These are phyloP conservation scores for Denticeps clupeoides DNA, from an alignment of 2,797 vertebrate genomes.

Conservation along the genomic window DNA sequence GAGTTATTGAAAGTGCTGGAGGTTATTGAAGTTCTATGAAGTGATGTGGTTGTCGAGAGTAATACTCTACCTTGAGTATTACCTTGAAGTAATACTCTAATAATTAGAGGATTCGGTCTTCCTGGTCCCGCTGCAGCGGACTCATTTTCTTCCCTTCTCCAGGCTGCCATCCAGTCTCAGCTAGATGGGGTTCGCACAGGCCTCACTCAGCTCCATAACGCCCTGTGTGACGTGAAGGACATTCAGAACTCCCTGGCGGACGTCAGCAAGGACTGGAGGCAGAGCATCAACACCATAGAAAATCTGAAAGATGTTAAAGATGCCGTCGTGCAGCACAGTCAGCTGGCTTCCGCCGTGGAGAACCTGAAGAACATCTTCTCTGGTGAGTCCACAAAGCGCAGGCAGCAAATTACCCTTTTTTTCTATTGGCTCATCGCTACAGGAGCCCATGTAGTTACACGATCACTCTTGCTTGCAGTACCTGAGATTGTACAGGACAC, in stretches of 20 bases:
- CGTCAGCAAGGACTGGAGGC: constrained; percentile 94
- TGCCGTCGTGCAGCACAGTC: constrained; percentile 91
- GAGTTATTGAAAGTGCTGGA: too few relatives aligned
- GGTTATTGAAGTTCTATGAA: too few relatives aligned
- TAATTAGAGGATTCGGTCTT: too few relatives aligned
- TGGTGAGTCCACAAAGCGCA: too few relatives aligned
- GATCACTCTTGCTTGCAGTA: constrained; percentile 49
- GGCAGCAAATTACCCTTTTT: too few relatives aligned
- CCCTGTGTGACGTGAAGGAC: constrained; percentile 83
- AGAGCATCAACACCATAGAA: constrained; percentile 95
- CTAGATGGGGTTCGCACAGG: constrained; percentile 91
- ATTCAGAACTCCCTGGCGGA: constrained; percentile 83
- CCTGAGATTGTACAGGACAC: constrained; percentile 90
- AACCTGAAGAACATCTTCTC: constrained; percentile 98
- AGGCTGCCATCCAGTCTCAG: constrained; percentile 98
- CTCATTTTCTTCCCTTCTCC: not conserved
- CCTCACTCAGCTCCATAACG: constrained; percentile 88
- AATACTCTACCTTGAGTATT: too few relatives aligned
- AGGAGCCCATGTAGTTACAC: too few relatives aligned
- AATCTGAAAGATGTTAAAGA: constrained; percentile 92
- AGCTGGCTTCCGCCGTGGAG: constrained; percentile 91
- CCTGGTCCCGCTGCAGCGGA: too few relatives aligned
- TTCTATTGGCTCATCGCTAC: too few relatives aligned
- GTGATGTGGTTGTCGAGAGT: too few relatives aligned
- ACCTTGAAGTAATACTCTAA: too few relatives aligned